These are phyloP conservation scores for Eucera pruinosa DNA, from an alignment of 2,888 invertebrate species.

Conservation along the genomic window DNA sequence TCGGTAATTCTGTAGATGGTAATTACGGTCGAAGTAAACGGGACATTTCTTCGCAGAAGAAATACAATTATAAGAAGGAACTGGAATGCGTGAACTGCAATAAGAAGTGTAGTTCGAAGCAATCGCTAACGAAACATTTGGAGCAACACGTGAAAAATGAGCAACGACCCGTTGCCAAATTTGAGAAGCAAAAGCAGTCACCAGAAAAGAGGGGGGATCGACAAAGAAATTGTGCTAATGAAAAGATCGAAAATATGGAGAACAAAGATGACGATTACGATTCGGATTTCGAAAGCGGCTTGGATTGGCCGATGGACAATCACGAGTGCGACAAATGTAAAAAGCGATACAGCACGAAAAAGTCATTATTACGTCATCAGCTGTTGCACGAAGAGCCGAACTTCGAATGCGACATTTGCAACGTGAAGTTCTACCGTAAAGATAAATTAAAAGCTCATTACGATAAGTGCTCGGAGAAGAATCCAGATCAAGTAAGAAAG, in stretches of 20 bases:
- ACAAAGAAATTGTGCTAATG: slow-evolving; percentile 29
- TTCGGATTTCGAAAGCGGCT: slow-evolving; percentile 80
- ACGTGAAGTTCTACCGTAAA: slow-evolving; percentile 82
- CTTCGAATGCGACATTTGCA: slow-evolving; percentile 83
- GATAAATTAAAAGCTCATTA: slow-evolving; percentile 83
- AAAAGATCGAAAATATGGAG: slow-evolving; percentile 47
- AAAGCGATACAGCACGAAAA: slow-evolving; percentile 82
- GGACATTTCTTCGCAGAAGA: slow-evolving; percentile 52
- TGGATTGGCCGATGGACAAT: slow-evolving; percentile 82
- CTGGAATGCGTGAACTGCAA: slow-evolving; percentile 79
- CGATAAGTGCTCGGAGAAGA: slow-evolving; percentile 83
- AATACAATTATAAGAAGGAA: slow-evolving; percentile 66
- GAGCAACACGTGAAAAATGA: slow-evolving; percentile 80
- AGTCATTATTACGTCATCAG: slow-evolving; percentile 81
- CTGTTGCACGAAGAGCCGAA: slow-evolving; percentile 82
- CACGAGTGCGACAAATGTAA: slow-evolving; percentile 82
- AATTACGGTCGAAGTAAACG: slow-evolving; percentile 52
- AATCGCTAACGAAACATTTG: slow-evolving; percentile 80
- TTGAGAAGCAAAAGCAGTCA: slow-evolving; percentile 48
- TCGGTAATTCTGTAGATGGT: slow-evolving; percentile 48
- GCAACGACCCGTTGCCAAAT: slow-evolving; percentile 48
- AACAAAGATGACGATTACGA: slow-evolving; percentile 78
- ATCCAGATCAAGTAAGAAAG: slow-evolving; percentile 83
- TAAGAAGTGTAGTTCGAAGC: slow-evolving; percentile 79
- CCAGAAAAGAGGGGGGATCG: slow-evolving; percentile 57